Percentiles rank a stretch among this genome's conserved stretches.
Evolutionary conservation across 2,113 vertebrate species (phyloP).

Genomic region (rat (Rattus norvegicus)): GRCr8 NC_086021.1:117314501-117315000

Average conservation of each 20-base stretch:
- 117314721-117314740: slow-evolving; percentile 65
- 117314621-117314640: slow-evolving; percentile 69
- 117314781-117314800: slow-evolving; percentile 39
- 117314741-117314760: not conserved
- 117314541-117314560: not conserved
- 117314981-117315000: not conserved
- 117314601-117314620: slow-evolving; percentile 57
- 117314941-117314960: not conserved
- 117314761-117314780: slow-evolving; percentile 38
- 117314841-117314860: not conserved
- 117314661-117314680: slow-evolving; percentile 50
- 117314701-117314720: slow-evolving; percentile 35
- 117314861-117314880: not conserved
- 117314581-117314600: slow-evolving; percentile 58
- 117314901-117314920: not conserved
- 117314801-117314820: not conserved
- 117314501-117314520: slow-evolving; percentile 43
- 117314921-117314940: not conserved
- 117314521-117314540: slow-evolving; percentile 47
- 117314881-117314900: not conserved
- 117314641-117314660: slow-evolving; percentile 67
- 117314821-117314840: not conserved
- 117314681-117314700: slow-evolving; percentile 29
- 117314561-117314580: slow-evolving; percentile 50
- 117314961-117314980: not conserved